Conservation (phyloP, 2,888 invertebrate species). For the Eupeodes luniger region DNA sequence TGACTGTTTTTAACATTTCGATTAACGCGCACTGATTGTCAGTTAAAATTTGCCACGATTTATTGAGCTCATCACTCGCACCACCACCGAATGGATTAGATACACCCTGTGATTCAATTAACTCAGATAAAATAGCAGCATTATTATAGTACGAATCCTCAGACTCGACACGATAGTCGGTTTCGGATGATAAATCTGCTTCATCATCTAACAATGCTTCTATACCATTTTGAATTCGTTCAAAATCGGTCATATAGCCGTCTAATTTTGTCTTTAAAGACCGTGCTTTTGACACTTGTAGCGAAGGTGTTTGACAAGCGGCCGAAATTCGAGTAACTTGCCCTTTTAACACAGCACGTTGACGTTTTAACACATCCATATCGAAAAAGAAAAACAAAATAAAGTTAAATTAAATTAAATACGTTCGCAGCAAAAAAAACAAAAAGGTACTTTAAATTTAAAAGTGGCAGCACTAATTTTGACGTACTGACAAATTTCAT, state of each 20-base stretch:
- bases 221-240: slow-evolving; percentile 1
- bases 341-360: slow-evolving; percentile 1
- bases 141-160: slow-evolving; percentile 2
- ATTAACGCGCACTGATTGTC: slow-evolving; percentile 1
- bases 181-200: slow-evolving; percentile 3
- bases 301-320: background rate
- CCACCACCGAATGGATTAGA: background rate
- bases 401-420: background rate
- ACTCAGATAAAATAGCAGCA: background rate
- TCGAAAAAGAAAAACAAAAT: background rate
- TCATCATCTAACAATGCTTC: background rate
- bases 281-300: slow-evolving; percentile 5
- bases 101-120: background rate
- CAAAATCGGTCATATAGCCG: background rate
- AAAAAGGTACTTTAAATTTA: background rate
- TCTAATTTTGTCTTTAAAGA: background rate
- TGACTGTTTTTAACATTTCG: background rate
- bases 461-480: background rate
- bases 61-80: background rate
- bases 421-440: background rate
- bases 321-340: background rate
- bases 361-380: background rate
- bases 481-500: background rate
- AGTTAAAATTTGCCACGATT: background rate
- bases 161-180: slow-evolving; percentile 3